Evolutionary conservation across 1,140 invertebrate genomes (phyloP), one percentile per base, ranked within the genome.

Genomic region (Chionoecetes opilio): DNA sequence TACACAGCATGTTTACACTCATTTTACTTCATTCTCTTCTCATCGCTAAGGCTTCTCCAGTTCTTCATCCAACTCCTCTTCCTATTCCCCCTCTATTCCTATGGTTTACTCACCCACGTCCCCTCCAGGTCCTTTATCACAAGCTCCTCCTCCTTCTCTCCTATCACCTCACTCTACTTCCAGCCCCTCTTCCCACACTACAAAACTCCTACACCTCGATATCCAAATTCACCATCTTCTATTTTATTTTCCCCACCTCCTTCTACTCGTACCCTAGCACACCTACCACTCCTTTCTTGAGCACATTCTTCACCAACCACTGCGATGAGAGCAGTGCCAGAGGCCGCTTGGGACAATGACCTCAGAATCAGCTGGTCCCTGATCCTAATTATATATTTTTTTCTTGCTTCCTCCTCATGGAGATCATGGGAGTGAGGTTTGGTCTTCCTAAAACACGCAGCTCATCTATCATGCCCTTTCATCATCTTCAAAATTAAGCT

Each of bases 301-400:
- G 21, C 63, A 75, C 63, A 75, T 75, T 75, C 63, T n/a, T 26
- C 63, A 75, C 63, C 63, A 75, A 21, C 21, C 63, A 75, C 63
- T n/a, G 63, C 21, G 63, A 75, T 75, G 63, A 75, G 63, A n/a
- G 21, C 63, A 75, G 63, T 75, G 63, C 63, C 63, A 75, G 63
- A 75, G 63, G 63, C 63, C 63, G n/a, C 63, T 26, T 75, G 63
- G 63, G 63, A 75, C 63, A 75, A 8, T n/a, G n/a, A 75, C 63
- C 63, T n/a, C 63, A n/a, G 2, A 75, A 11, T 26, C n/a, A 75
- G 63, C n/a, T 75, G 26, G 11, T 75, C 63, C 63, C n/a, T 75
- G 63, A 8, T 14, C 41, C 14, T 14, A 46, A 46, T 14, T 14
- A 8, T 46, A 8, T 46, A 5, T 46, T 46, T 46, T 46, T 46